Evolutionary conservation across 1,140 invertebrate species (phyloP), one percentile per base, ranked within the genome.

Genomic region (Macrocentrus cingulum): DNA sequence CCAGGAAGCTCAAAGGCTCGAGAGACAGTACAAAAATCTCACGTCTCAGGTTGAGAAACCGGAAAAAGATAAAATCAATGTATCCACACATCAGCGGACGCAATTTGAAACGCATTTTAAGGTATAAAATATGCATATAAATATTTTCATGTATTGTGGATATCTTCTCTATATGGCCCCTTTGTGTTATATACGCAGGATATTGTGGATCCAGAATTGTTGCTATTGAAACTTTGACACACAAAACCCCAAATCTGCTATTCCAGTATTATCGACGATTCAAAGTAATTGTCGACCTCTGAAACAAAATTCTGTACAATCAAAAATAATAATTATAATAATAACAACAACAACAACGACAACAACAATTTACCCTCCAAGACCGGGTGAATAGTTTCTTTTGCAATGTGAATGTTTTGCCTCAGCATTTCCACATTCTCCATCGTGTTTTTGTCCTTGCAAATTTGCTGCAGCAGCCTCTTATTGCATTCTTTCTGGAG

Each of bases 21-120:
- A 80, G 61, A 64, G 70, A 59, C 66, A 66, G 11, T 68, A 73
- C 29, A 75, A 75, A 53, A 66, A 71, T 53, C 71, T 68, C 56
- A 59, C 74, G 5, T 56, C 44, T 23, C 62, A 71, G 48, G 20
- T 48, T 22, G 69, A 75, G 25, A 68, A 69, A 59, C 67, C 70
- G 19, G 70, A 72, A 61, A 72, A 65, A 58, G 70, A 48, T 45
- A 32, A 39, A 51, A 57, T 54, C 49, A 56, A 49, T 60, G 20
- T 56, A 50, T 32, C 55, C 29, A 39, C 18, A 11, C 49, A 60
- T 5, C n/a, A n/a, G n/a, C n/a, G n/a, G 2, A 58, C 37, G 7
- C 48, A 55, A 59, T 8, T 65, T 56, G 58, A 54, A 49, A 61
- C 67, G 44, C 60, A 68, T 44, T 66, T 67, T 46, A 68, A 63